A percentile compares a stretch with the other conserved stretches of the same genome.
Evolutionary conservation across 1,140 invertebrate genomes (phyloP).

Genomic region (Ips nitidus): DNA sequence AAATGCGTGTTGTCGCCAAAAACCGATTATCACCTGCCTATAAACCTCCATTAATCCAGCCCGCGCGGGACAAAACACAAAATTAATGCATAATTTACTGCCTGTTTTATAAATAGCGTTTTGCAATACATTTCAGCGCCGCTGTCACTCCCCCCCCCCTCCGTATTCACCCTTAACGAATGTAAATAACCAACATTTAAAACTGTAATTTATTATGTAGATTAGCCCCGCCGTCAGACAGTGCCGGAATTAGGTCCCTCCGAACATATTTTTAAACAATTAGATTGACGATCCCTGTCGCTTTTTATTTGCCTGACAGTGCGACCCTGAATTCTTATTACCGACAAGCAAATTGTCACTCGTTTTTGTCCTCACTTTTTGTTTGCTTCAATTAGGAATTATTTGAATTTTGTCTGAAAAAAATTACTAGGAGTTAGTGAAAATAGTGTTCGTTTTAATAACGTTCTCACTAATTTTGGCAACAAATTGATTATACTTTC

Average conservation of each 20-base stretch:
- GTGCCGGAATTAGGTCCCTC: slow-evolving; percentile 19
- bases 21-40: slow-evolving; percentile 32
- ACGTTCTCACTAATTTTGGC: too few relatives aligned
- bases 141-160: slow-evolving; percentile 20
- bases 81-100: slow-evolving; percentile 35
- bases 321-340: not conserved
- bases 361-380: too few relatives aligned
- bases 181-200: slow-evolving; percentile 31
- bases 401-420: too few relatives aligned
- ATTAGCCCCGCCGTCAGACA: slow-evolving; percentile 22
- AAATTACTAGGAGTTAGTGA: too few relatives aligned
- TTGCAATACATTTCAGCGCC: slow-evolving; percentile 33
- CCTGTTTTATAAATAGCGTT: slow-evolving; percentile 34
- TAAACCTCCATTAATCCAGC: slow-evolving; percentile 32
- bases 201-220: slow-evolving; percentile 34
- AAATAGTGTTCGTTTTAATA: too few relatives aligned
- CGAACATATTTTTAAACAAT: slow-evolving; percentile 22
- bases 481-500: too few relatives aligned
- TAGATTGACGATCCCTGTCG: slow-evolving; percentile 8
- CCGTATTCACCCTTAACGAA: slow-evolving; percentile 27
- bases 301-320: not conserved
- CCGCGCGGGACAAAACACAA: slow-evolving; percentile 23
- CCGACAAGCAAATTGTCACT: too few relatives aligned
- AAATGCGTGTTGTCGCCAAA: slow-evolving; percentile 25
- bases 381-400: too few relatives aligned